Percentiles rank a stretch among this genome's conserved stretches.
Conservation (phyloP, 2,797 vertebrate species). For the Hydrophis major region DNA sequence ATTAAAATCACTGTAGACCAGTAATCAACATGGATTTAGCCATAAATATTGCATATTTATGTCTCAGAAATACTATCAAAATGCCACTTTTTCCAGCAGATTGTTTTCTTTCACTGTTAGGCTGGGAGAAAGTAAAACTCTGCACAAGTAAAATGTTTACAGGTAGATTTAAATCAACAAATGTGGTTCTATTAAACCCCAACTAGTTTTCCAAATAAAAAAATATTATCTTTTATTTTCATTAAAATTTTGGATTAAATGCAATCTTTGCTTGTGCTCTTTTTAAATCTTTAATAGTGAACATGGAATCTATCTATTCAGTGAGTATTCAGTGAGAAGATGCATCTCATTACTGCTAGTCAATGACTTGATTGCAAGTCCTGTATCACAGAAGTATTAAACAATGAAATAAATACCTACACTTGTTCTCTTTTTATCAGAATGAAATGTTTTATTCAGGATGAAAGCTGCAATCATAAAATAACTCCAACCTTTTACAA, state of each 20-base stretch:
- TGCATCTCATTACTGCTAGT: not conserved
- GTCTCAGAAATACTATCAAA: not conserved
- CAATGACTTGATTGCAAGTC: not conserved
- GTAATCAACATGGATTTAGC: not conserved
- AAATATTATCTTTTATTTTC: not conserved
- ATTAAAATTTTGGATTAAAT: not conserved
- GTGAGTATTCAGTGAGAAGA: too few species aligned
- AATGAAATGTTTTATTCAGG: not conserved
- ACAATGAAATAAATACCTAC: not conserved
- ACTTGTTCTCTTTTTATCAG: not conserved
- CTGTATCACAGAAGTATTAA: not conserved
- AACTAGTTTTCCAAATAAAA: not conserved
- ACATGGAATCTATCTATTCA: not conserved
- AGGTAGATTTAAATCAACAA: not conserved
- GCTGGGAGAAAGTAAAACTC: not conserved
- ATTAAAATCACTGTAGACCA: not conserved
- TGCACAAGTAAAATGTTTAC: not conserved
- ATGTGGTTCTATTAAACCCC: not conserved
- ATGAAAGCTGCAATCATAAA: not conserved
- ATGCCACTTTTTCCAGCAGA: not conserved
- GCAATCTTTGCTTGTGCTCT: not conserved
- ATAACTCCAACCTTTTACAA: not conserved
- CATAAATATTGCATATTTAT: not conserved
- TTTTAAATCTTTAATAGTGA: not conserved
- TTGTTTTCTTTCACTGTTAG: not conserved